These are phyloP conservation scores for Malurus alboscapulatus DNA, from an alignment of 2,113 vertebrate genomes.

Conservation along the genomic window DNA sequence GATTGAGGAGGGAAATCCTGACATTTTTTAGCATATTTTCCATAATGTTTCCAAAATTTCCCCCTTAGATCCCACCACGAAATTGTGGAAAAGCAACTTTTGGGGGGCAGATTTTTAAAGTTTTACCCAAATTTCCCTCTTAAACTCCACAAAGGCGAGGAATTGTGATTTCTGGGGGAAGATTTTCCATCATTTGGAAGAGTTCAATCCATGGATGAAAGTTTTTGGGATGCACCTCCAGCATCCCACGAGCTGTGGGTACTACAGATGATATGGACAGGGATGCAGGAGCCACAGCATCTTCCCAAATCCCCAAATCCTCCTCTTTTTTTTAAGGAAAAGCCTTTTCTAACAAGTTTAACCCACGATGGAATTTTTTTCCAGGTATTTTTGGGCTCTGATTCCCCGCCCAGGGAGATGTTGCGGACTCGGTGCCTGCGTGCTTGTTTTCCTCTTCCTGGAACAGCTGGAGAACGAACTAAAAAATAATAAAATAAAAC, in stretches of 20 bases:
- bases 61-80: rapidly evolving
- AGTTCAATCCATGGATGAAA: rapidly evolving
- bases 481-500: not conserved
- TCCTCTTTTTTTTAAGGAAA: rapidly evolving
- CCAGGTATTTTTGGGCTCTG: not conserved
- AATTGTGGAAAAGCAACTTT: not conserved
- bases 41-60: not conserved
- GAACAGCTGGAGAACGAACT: not conserved
- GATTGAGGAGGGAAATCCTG: not conserved
- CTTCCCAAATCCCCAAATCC: not conserved
- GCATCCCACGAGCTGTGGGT: rapidly evolving
- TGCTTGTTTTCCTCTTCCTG: not conserved
- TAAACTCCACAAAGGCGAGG: rapidly evolving
- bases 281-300: rapidly evolving
- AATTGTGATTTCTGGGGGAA: not conserved
- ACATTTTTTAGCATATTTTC: not conserved
- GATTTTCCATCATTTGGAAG: rapidly evolving
- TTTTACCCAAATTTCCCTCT: not conserved
- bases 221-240: not conserved
- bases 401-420: not conserved
- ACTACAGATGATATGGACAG: not conserved
- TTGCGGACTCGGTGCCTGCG: not conserved
- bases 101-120: not conserved
- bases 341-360: not conserved
- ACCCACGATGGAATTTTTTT: not conserved